Evolutionary conservation across 2,797 vertebrate species (phyloP).

Genomic region (Lepus oiostolus): DNA sequence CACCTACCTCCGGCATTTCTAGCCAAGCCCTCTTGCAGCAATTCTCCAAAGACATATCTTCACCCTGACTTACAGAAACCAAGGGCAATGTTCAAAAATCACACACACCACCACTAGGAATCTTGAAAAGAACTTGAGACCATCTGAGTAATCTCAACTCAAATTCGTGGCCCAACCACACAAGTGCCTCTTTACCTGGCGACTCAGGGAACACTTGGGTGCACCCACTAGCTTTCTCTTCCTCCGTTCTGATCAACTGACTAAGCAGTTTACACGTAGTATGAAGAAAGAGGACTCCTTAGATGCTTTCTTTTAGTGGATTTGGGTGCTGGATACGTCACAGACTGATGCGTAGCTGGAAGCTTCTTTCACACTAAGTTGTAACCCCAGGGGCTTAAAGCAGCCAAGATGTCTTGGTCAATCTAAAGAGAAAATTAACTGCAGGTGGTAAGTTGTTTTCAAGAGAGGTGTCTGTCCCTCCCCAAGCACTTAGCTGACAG

Average conservation of each 20-base stretch:
- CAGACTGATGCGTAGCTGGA: background rate
- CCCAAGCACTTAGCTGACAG: constrained; percentile 47
- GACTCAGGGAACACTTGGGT: background rate
- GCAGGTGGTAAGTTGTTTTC: constrained; percentile 54
- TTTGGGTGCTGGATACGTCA: background rate
- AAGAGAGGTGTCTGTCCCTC: constrained; percentile 58
- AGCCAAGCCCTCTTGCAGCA: constrained; percentile 30
- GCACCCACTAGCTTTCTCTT: background rate
- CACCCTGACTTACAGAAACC: constrained; percentile 31
- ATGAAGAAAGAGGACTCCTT: constrained; percentile 28
- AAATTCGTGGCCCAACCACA: background rate
- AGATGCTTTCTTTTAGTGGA: background rate
- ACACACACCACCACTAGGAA: background rate
- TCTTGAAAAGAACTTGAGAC: constrained; percentile 52
- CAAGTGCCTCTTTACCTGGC: background rate
- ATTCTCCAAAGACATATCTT: constrained; percentile 12
- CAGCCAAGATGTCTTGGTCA: constrained; percentile 21
- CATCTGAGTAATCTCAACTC: constrained; percentile 9
- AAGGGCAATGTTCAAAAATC: constrained; percentile 25
- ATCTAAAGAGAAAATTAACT: constrained; percentile 68
- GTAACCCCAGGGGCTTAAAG: background rate
- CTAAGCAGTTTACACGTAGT: constrained; percentile 7
- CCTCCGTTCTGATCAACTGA: background rate
- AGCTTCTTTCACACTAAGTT: constrained; percentile 51
- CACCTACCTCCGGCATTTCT: constrained; percentile 20